A percentile compares a stretch with the other conserved stretches of the same genome.
These are phyloP conservation scores for Pectinophora gossypiella DNA, from an alignment of 1,140 invertebrate genomes.

Conservation along the genomic window DNA sequence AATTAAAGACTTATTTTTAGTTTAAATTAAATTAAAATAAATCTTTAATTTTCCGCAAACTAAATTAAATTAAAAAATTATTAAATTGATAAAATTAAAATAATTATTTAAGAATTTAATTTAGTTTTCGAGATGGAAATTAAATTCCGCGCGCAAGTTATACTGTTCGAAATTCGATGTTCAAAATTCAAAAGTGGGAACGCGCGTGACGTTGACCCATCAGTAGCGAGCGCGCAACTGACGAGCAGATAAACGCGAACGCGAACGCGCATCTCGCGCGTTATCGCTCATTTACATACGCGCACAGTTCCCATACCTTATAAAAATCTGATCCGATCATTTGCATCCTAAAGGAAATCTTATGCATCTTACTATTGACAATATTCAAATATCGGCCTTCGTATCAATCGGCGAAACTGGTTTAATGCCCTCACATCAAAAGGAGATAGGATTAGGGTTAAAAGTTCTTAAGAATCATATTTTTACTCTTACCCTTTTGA, in stretches of 20 bases:
- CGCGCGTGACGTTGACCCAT: slow-evolving; percentile 28
- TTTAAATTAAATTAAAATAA: slow-evolving; percentile 8
- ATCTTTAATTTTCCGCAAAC: neutral
- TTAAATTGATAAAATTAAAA: neutral
- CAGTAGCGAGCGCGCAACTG: slow-evolving; percentile 63
- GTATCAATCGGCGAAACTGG: slow-evolving; percentile 70
- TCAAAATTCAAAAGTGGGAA: neutral
- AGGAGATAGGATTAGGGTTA: slow-evolving; percentile 53
- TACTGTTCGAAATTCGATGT: neutral
- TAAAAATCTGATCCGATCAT: slow-evolving; percentile 39
- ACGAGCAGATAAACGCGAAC: slow-evolving; percentile 50
- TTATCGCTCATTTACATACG: slow-evolving; percentile 69
- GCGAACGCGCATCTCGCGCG: slow-evolving; percentile 27
- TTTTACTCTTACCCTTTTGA: neutral
- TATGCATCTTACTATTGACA: slow-evolving; percentile 52
- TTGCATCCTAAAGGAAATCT: slow-evolving; percentile 58
- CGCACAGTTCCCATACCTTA: slow-evolving; percentile 52
- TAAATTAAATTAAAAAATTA: neutral
- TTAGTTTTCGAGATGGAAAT: neutral
- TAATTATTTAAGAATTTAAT: no score
- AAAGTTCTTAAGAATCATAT: slow-evolving; percentile 13
- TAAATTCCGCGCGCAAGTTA: neutral
- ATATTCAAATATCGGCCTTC: slow-evolving; percentile 49
- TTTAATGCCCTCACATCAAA: slow-evolving; percentile 21
- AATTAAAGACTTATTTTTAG: slow-evolving; percentile 8